A percentile compares a stretch with the other conserved stretches of the same genome.
These are phyloP conservation scores for Pantherophis guttatus DNA, from an alignment of 2,113 vertebrate genomes.

Conservation along the genomic window DNA sequence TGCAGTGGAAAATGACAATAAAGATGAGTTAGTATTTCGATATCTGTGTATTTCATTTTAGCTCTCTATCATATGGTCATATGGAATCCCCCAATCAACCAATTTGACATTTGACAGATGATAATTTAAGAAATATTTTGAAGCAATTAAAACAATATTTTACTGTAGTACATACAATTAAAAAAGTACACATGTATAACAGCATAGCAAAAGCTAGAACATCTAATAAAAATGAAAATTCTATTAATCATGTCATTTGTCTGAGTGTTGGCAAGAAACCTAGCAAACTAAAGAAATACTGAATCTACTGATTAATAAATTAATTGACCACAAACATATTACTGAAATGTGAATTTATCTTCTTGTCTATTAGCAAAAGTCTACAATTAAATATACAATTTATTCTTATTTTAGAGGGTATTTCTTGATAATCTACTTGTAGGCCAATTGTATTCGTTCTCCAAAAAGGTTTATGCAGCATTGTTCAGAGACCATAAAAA, in stretches of 20 bases:
- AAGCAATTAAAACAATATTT: accelerated
- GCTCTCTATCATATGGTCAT: neutral
- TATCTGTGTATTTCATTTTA: constrained; percentile 9
- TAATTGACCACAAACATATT: constrained; percentile 40
- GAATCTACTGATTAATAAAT: constrained; percentile 6
- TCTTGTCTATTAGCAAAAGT: constrained; percentile 7
- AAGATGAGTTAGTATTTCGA: neutral
- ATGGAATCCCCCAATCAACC: neutral
- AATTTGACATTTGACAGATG: neutral
- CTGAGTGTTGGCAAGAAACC: constrained; percentile 46
- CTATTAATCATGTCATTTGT: constrained; percentile 25
- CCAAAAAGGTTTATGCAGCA: neutral
- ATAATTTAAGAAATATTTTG: neutral
- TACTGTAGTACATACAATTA: accelerated
- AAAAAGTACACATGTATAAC: constrained; percentile 18
- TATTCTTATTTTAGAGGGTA: neutral
- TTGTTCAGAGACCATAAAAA: neutral
- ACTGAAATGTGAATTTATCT: constrained; percentile 21
- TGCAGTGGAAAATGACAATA: constrained; percentile 13
- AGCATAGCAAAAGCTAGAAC: neutral
- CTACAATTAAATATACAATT: constrained; percentile 15
- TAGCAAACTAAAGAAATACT: constrained; percentile 14
- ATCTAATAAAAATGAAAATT: constrained; percentile 45
- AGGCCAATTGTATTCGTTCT: neutral
- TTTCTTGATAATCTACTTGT: neutral